Percentiles rank a stretch among this genome's conserved stretches.
These are phyloP conservation scores for Toxotes chatareus DNA, from an alignment of 2,113 vertebrate species.

Conservation along the genomic window DNA sequence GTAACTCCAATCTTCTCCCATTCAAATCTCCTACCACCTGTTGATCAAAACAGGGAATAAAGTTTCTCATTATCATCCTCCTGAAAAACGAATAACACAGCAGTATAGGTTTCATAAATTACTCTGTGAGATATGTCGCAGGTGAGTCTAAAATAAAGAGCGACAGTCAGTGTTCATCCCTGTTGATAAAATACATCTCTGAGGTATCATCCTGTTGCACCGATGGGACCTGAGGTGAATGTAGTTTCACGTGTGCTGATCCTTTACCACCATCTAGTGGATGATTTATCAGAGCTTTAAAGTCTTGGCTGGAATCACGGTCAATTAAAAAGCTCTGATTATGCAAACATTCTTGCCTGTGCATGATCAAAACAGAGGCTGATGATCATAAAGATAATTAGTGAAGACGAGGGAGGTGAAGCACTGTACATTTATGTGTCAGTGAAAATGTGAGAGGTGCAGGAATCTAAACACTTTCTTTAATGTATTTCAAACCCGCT, in stretches of 20 bases:
- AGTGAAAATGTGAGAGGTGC: no score
- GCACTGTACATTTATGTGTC: no score
- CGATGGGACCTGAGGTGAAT: neutral
- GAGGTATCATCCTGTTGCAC: neutral
- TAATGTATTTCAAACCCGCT: no score
- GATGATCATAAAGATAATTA: neutral
- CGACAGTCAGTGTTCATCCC: neutral
- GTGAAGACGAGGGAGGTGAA: neutral
- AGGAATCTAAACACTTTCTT: no score
- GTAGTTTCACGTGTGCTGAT: neutral
- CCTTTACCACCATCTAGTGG: slow-evolving; percentile 60
- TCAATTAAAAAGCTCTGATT: neutral
- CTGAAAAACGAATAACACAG: neutral
- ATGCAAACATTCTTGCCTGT: neutral
- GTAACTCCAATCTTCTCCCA: neutral
- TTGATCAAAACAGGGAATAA: neutral
- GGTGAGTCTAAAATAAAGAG: neutral
- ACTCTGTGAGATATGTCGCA: neutral
- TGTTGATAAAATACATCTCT: neutral
- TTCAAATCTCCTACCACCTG: neutral
- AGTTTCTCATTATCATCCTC: neutral
- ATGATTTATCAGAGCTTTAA: neutral
- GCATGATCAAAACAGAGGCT: neutral
- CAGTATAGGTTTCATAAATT: neutral
- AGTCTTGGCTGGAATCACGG: neutral